A percentile compares a stretch with the other conserved stretches of the same genome.
Evolutionary conservation across 1,140 invertebrate genomes (phyloP).

Genomic region (Conus betulinus): DNA sequence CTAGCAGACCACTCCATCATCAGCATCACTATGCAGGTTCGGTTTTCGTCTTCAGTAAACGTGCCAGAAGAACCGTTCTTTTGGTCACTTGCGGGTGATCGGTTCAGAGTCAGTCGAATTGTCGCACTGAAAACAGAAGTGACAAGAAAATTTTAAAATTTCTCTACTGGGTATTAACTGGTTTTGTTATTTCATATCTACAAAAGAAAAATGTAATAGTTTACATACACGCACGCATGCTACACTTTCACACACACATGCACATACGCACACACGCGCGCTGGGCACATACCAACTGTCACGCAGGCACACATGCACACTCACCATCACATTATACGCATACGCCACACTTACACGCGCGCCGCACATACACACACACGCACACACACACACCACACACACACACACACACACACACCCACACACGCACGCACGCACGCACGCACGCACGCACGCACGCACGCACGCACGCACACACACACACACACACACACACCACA

Average conservation of each 20-base stretch:
- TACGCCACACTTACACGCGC: neutral
- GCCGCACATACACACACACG: neutral
- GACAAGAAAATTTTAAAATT: too few species aligned
- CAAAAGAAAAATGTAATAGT: neutral
- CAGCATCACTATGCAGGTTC: too few species aligned
- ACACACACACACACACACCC: constrained; percentile 20
- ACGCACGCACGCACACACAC: constrained; percentile 3
- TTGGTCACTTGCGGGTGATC: too few species aligned
- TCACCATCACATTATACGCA: neutral
- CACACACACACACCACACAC: neutral
- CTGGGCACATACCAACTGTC: neutral
- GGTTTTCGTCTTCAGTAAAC: too few species aligned
- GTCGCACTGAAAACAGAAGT: too few species aligned
- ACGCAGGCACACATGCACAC: neutral
- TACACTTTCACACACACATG: too few species aligned
- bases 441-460: constrained; percentile 8
- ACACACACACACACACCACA: constrained; percentile 22
- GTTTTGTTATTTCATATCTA: neutral
- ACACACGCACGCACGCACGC: constrained; percentile 6
- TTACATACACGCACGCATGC: neutral
- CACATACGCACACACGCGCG: neutral
- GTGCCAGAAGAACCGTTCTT: too few species aligned
- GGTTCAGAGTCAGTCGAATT: too few species aligned
- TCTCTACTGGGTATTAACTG: too few species aligned
- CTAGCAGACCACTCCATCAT: too few species aligned